Evolutionary conservation across 2,113 vertebrate genomes (phyloP), one percentile per base, ranked within the genome.

Genomic region (Apteryx owenii): DNA sequence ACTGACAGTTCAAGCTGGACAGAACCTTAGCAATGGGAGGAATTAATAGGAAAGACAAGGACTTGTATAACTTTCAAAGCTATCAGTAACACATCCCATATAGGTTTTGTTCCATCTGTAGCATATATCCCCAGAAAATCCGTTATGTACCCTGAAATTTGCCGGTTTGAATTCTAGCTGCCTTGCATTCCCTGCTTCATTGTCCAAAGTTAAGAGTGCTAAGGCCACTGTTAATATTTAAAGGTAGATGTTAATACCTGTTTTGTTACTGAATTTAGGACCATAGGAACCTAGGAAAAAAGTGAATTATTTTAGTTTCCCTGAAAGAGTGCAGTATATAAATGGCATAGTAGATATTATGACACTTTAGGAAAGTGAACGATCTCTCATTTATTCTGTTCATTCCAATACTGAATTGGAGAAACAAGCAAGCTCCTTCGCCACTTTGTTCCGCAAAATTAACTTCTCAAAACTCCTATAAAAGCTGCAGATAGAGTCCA

Each of bases 81-180:
- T 75, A 0, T 53, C 44, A 10, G 48, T 60, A 22, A 44, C 46
- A 25, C 1, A 0, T 23, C 12, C 50, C 15, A 0, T 51, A 12
- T 61, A 23, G 50, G 31, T 77, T 90, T 72, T 33, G 19, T 66
- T 88, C n/a, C 44, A 40, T 54, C 33, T 18, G 2, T 0, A 2
- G 18, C 31, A 9, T 9, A 9, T 36, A 10, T 44, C 29, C 65
- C 46, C 58, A 44, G 58, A 44, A 40, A 23, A 72, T 20, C 25
- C 31, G 13, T 22, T 20, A 42, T 0, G 1, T 62, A 58, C 58
- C n/a, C 50, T 58, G 29, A 2, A 3, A 1, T 79, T 85, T 62
- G 48, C 48, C 11, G 51, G 9, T 50, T 22, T n/a, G 48, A 64
- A 1, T 54, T 44, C 56, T n/a, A 26, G 36, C 15, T 4, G n/a